phyloP scores from a whole-genome alignment of 2,113 vertebrate genomes.

The Cnemophilus loriae region DNA sequence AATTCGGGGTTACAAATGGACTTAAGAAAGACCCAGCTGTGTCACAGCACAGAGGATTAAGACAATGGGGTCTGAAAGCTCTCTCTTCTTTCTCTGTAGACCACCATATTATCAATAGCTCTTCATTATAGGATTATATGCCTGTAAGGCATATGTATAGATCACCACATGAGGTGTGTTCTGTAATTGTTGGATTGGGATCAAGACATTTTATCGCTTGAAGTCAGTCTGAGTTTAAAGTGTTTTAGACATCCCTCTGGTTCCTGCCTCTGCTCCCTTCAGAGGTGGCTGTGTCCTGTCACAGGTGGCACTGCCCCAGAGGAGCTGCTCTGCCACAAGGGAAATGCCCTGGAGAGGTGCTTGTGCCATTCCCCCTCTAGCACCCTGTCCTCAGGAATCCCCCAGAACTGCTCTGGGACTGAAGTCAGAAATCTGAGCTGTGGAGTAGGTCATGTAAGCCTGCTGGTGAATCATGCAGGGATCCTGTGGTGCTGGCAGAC shows the following conservation, averaged over 20 bases:
- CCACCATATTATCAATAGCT: not conserved
- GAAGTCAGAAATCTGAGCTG: not conserved
- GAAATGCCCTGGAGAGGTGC: not conserved
- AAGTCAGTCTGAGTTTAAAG: not conserved
- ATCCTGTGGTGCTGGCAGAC: not conserved
- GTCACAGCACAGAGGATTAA: not conserved
- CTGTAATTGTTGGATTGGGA: not conserved
- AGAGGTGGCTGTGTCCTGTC: not conserved
- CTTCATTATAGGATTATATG: not conserved
- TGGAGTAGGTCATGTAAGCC: not conserved
- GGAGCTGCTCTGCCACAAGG: not conserved
- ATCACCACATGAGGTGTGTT: not conserved
- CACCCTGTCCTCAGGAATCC: not conserved
- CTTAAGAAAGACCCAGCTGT: not conserved
- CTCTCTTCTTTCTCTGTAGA: not conserved
- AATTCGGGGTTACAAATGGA: not conserved
- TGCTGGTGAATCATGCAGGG: not conserved
- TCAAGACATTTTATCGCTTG: not conserved
- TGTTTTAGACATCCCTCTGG: fast-evolving
- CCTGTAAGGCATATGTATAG: not conserved
- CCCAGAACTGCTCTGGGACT: not conserved
- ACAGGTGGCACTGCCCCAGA: not conserved
- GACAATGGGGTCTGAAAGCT: not conserved
- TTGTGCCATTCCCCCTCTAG: not conserved
- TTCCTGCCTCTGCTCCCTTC: not conserved